Evolutionary conservation across 1,140 invertebrate genomes (phyloP).

Genomic region (Araneus ventricosus): DNA sequence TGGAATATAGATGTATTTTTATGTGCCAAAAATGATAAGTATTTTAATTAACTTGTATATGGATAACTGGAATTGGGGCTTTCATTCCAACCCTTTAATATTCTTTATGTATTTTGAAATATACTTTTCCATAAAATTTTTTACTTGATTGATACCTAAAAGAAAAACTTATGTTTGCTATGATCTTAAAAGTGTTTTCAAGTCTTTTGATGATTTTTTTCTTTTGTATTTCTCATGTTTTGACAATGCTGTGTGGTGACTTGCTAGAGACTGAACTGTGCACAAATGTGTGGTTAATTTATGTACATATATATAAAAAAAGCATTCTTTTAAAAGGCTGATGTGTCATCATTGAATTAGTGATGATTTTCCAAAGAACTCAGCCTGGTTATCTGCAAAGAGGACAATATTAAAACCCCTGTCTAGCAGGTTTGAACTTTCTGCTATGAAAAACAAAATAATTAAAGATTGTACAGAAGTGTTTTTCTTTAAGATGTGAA

Average conservation of each 20-base stretch:
- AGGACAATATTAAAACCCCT: slow-evolving; percentile 44
- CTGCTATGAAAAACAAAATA: slow-evolving; percentile 38
- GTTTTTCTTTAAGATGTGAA: slow-evolving; percentile 74
- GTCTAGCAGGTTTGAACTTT: slow-evolving; percentile 60
- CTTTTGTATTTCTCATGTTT: slow-evolving; percentile 55
- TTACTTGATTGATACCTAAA: slow-evolving; percentile 47
- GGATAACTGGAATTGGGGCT: slow-evolving; percentile 46
- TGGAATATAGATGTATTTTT: slow-evolving; percentile 26
- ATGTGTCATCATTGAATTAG: slow-evolving; percentile 63
- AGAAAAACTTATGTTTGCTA: slow-evolving; percentile 40
- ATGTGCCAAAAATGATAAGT: slow-evolving; percentile 44
- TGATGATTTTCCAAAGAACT: slow-evolving; percentile 71
- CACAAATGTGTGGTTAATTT: slow-evolving; percentile 72
- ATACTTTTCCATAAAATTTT: slow-evolving; percentile 31
- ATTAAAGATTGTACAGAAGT: slow-evolving; percentile 73
- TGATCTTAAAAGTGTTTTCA: slow-evolving; percentile 60
- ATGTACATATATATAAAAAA: slow-evolving; percentile 70
- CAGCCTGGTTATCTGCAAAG: slow-evolving; percentile 58
- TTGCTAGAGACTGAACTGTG: slow-evolving; percentile 73
- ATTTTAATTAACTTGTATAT: slow-evolving; percentile 10
- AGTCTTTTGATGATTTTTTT: slow-evolving; percentile 58
- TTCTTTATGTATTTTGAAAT: slow-evolving; percentile 50
- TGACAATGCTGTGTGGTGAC: slow-evolving; percentile 71
- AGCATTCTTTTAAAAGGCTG: slow-evolving; percentile 70
- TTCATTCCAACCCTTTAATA: slow-evolving; percentile 68